Base-by-base conservation (phyloP, 2,113 vertebrate genomes). In the Poicephalus gulielmi region DNA sequence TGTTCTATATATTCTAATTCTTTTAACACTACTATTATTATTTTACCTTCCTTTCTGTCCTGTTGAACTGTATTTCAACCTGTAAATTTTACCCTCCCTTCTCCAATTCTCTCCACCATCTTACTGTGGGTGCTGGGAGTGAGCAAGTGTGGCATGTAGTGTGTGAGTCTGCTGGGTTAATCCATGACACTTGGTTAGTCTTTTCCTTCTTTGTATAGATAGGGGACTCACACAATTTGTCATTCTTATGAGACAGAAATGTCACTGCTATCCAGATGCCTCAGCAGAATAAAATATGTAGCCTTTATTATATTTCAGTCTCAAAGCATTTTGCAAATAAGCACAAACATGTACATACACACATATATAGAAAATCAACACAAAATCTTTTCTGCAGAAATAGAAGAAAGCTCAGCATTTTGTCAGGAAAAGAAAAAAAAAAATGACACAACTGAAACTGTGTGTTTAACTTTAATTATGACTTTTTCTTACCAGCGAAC, bases 91-190 rank as follows among this genome's bases (percentile, higher is more conserved):
- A 62, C 25, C 2, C 19, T 31, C n/a, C 20, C 13, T 33, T 52
- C 47, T 33, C 15, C 6, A 10, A 0, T 35, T 41, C 7, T 37
- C 1, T 57, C n/a, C 6, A 25, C 8, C 11, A 23, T 64, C 15
- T 8, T 28, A 23, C 57, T 33, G 8, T 2, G 20, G 33, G 57
- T 57, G 55, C 31, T 24, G n/a, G n/a, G 59, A 62, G 23, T 37
- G n/a, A 62, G n/a, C 59, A 37, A 62, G 35, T 25, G n/a, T 25
- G n/a, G 23, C 25, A 8, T 8, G 1, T 25, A 46, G 19, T 25
- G 46, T n/a, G 39, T 22, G 24, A 69, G 27, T 27, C 41, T 57
- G 22, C 11, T 18, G 63, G 10, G 39, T 78, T 24, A 78, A 84
- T 43, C 22, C 4, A 5, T 13, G 10, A 17, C 11, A 64, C 3